A percentile compares a stretch with the other conserved stretches of the same genome.
These are phyloP conservation scores for Xiphophorus maculatus DNA, from an alignment of 2,113 vertebrate genomes.

Conservation along the genomic window DNA sequence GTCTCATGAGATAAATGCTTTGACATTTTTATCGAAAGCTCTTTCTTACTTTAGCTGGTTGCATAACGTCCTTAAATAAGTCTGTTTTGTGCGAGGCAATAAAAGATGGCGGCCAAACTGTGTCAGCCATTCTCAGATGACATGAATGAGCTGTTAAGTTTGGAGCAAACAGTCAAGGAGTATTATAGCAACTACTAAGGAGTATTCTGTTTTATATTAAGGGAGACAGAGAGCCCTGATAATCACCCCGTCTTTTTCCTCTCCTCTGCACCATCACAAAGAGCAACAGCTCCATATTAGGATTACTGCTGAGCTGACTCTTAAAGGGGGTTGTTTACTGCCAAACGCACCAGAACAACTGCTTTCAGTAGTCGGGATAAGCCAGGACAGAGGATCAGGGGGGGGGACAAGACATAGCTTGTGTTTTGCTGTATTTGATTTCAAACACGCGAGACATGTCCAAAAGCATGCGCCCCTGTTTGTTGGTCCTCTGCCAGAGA, in stretches of 20 bases:
- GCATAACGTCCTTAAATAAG: not conserved
- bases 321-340: conserved; percentile 56
- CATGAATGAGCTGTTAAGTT: conserved; percentile 5
- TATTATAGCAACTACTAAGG: not conserved
- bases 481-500: not conserved
- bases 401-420: not conserved
- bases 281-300: conserved; percentile 70
- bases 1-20: too few species aligned
- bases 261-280: conserved; percentile 38
- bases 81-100: not conserved
- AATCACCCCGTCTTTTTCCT: conserved; percentile 20
- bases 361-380: conserved; percentile 15
- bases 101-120: not conserved
- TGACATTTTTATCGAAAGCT: too few species aligned
- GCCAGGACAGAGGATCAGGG: conserved; percentile 2
- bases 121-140: not conserved
- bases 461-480: not conserved
- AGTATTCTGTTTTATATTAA: conserved; percentile 26
- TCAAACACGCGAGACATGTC: not conserved
- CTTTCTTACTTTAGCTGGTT: not conserved
- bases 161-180: conserved; percentile 21
- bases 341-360: conserved; percentile 42
- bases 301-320: conserved; percentile 37
- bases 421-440: not conserved
- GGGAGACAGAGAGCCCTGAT: conserved; percentile 16